Conservation (phyloP, 2,113 vertebrate genomes). For the Hyla sarda region DNA sequence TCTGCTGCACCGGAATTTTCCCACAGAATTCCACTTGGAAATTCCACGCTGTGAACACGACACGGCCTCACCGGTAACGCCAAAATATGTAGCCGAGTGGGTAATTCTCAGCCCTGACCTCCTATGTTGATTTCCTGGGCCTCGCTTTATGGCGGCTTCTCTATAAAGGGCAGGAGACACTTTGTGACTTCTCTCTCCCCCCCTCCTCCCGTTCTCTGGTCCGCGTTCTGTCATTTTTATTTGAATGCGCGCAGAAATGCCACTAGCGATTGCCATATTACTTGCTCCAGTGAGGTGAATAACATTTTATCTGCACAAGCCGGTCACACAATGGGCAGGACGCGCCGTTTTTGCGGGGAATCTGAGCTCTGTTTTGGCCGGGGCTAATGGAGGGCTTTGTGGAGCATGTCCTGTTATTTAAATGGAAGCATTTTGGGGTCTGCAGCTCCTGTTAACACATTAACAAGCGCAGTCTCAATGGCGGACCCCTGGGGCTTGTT, state of each 20-base stretch:
- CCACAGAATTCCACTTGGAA: no score
- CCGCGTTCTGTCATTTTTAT: neutral
- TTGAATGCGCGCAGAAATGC: slow-evolving; percentile 10
- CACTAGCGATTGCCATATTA: slow-evolving; percentile 5
- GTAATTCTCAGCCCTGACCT: neutral
- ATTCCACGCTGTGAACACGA: no score
- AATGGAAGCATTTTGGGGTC: neutral
- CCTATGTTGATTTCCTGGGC: neutral
- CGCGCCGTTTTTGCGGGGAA: neutral
- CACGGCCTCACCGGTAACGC: no score
- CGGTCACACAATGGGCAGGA: neutral
- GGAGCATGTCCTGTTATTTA: slow-evolving; percentile 2
- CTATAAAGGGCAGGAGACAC: neutral
- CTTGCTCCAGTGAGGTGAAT: slow-evolving; percentile 25
- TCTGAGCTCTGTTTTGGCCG: neutral
- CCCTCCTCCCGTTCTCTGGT: neutral
- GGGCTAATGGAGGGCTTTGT: neutral
- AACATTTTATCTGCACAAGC: neutral
- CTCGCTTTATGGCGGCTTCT: neutral
- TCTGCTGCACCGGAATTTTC: no score
- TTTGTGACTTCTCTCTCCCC: neutral
- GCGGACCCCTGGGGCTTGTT: neutral
- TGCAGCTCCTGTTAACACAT: slow-evolving; percentile 20
- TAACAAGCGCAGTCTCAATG: slow-evolving; percentile 5
- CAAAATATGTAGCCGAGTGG: no score